Evolutionary conservation across 2,113 vertebrate genomes (phyloP).

Genomic region (Petromus typicus): DNA sequence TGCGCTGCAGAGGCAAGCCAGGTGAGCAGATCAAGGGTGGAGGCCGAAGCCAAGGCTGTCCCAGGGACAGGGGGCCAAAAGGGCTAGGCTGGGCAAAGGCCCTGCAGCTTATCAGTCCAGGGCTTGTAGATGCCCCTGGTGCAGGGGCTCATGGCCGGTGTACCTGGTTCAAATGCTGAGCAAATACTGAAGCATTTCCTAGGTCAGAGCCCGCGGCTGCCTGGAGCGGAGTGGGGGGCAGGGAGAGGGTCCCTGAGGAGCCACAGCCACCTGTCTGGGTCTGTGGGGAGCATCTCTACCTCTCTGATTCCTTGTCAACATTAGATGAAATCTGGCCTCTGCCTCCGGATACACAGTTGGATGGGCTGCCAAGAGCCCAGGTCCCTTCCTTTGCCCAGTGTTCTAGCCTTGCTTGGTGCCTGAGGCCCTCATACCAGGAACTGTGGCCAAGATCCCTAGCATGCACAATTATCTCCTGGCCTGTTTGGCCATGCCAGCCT

Average conservation of each 20-base stretch:
- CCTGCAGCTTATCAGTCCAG: not conserved
- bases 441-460: not conserved
- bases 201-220: not conserved
- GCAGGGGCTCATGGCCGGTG: not conserved
- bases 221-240: not conserved
- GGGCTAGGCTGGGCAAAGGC: not conserved
- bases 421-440: not conserved
- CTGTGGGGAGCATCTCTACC: not conserved
- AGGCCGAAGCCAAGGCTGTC: not conserved
- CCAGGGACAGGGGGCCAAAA: accelerated
- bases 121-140: accelerated
- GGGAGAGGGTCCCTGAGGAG: not conserved
- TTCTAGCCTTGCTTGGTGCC: not conserved
- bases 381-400: not conserved
- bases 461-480: not conserved
- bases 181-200: not conserved
- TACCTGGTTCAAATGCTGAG: not conserved
- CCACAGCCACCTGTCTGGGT: not conserved
- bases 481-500: not conserved
- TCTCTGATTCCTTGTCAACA: not conserved
- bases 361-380: not conserved
- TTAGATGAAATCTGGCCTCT: not conserved
- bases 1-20: not conserved
- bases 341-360: not conserved
- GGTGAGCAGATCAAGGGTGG: not conserved